These are phyloP conservation scores for Pteronotus mesoamericanus DNA, from an alignment of 2,797 vertebrate species.

Conservation along the genomic window DNA sequence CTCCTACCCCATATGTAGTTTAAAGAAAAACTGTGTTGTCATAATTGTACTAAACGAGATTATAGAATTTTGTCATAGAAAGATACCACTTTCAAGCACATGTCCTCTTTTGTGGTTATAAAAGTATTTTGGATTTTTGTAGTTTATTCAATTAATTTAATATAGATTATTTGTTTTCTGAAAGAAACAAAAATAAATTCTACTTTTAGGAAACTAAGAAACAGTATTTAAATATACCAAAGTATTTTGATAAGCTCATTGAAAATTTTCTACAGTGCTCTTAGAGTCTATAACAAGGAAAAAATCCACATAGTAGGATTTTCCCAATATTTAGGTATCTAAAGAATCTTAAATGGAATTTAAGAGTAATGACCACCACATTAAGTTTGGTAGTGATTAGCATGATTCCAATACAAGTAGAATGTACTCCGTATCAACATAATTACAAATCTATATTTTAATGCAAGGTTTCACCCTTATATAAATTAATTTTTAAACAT, in stretches of 20 bases:
- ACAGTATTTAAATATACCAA: not conserved
- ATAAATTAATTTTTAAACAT: slow-evolving; percentile 40
- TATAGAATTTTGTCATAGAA: not conserved
- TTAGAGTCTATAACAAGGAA: not conserved
- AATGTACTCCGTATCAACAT: not conserved
- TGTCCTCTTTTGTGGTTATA: slow-evolving; percentile 21
- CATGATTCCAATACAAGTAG: not conserved
- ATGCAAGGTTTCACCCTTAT: not conserved
- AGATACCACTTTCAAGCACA: not conserved
- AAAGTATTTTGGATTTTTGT: not conserved
- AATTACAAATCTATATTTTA: slow-evolving; percentile 20
- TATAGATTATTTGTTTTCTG: slow-evolving; percentile 9
- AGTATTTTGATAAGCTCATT: slow-evolving; percentile 33
- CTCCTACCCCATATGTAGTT: not conserved
- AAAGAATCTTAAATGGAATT: not conserved
- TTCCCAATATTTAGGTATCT: not conserved
- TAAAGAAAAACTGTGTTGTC: not conserved
- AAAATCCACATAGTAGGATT: not conserved
- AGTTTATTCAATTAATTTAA: slow-evolving; percentile 17
- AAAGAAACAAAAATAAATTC: slow-evolving; percentile 46
- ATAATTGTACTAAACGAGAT: slow-evolving; percentile 8
- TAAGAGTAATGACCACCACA: not conserved
- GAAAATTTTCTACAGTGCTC: slow-evolving; percentile 1
- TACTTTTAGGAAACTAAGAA: slow-evolving; percentile 21
- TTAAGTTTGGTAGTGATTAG: not conserved